Evolutionary conservation across 2,113 vertebrate genomes (phyloP).

Genomic region (Polypterus bichir): DNA sequence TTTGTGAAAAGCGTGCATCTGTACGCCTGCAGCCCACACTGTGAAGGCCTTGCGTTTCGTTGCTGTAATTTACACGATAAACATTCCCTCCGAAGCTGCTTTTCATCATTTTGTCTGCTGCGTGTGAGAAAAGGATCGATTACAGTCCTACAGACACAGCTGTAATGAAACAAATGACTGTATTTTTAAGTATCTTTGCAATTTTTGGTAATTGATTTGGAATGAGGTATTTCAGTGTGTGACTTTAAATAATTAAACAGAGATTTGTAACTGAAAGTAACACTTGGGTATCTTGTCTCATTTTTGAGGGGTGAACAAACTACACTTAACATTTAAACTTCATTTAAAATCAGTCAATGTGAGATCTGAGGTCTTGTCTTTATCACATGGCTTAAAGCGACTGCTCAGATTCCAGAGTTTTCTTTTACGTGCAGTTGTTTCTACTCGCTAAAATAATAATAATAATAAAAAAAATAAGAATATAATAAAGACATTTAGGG

Average conservation of each 20-base stretch:
- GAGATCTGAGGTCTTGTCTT: too few species aligned
- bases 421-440: too few species aligned
- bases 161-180: conserved; percentile 21
- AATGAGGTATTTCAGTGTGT: conserved; percentile 52
- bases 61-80: conserved; percentile 16
- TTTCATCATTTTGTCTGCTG: conserved; percentile 26
- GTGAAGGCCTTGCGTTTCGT: neutral
- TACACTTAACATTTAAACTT: too few species aligned
- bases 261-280: conserved; percentile 53
- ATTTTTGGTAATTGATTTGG: conserved; percentile 50
- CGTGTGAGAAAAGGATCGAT: conserved; percentile 4
- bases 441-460: too few species aligned
- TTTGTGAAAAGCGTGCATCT: neutral
- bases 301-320: too few species aligned
- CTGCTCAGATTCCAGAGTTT: too few species aligned
- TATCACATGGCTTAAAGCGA: too few species aligned
- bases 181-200: conserved; percentile 25
- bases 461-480: too few species aligned
- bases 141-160: neutral
- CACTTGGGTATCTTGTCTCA: neutral
- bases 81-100: conserved; percentile 26
- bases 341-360: too few species aligned
- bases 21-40: neutral
- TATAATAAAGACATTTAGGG: too few species aligned
- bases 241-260: conserved; percentile 68